These are phyloP conservation scores for Drosophila neocordata DNA, from an alignment of 1,140 invertebrate genomes.

Conservation along the genomic window DNA sequence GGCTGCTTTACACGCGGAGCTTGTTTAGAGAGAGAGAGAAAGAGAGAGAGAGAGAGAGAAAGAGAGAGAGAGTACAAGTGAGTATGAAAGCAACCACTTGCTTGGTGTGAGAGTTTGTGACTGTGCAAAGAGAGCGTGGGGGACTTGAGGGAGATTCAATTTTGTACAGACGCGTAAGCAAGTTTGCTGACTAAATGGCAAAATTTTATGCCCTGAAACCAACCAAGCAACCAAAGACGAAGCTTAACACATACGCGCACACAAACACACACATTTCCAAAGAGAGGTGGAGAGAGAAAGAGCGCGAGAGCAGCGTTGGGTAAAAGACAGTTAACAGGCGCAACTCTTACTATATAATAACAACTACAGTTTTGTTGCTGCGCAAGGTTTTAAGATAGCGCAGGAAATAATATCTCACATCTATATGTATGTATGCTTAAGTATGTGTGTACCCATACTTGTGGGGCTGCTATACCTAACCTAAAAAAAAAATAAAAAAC, in stretches of 20 bases:
- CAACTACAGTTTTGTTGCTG: slow-evolving; percentile 25
- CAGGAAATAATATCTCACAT: slow-evolving; percentile 50
- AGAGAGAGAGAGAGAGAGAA: slow-evolving; percentile 13
- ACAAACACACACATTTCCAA: neutral
- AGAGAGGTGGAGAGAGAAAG: slow-evolving; percentile 8
- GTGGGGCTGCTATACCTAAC: neutral
- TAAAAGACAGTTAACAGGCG: slow-evolving; percentile 39
- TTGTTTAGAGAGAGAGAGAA: slow-evolving; percentile 11
- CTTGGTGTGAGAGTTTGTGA: neutral
- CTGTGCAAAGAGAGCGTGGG: neutral
- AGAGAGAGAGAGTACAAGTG: neutral
- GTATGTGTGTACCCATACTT: neutral
- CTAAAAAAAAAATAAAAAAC: neutral
- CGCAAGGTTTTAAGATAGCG: slow-evolving; percentile 45
- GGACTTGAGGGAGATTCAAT: slow-evolving; percentile 8
- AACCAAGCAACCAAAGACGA: slow-evolving; percentile 20
- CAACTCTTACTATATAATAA: slow-evolving; percentile 7
- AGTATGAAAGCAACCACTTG: neutral
- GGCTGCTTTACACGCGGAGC: slow-evolving; percentile 11
- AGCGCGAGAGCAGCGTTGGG: slow-evolving; percentile 11
- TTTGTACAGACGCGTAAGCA: slow-evolving; percentile 59
- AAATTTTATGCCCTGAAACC: slow-evolving; percentile 37
- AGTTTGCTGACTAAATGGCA: slow-evolving; percentile 65
- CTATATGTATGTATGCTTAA: neutral
- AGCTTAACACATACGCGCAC: slow-evolving; percentile 21